Percentiles rank a stretch among this genome's conserved stretches.
These are phyloP conservation scores for Acromyrmex charruanus DNA, from an alignment of 1,140 invertebrate species.

Conservation along the genomic window DNA sequence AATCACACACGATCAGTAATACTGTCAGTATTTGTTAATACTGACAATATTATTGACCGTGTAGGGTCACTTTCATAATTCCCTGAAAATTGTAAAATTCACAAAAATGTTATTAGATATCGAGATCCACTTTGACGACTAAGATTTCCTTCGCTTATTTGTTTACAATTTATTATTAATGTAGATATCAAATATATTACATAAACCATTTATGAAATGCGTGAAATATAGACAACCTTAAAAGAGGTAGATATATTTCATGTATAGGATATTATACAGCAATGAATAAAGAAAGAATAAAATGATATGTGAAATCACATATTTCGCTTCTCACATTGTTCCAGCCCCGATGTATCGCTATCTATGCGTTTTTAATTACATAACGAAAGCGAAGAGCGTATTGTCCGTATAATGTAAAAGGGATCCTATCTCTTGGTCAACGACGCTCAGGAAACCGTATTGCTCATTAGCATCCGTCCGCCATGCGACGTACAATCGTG, in stretches of 20 bases:
- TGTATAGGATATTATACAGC: background rate
- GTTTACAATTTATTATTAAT: too few species aligned
- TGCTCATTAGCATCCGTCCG: conserved; percentile 54
- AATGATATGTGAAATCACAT: background rate
- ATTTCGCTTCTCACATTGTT: background rate
- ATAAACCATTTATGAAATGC: background rate
- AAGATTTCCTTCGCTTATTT: too few species aligned
- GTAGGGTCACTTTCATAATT: too few species aligned
- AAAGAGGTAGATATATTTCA: background rate
- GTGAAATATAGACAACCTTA: background rate
- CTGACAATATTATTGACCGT: too few species aligned
- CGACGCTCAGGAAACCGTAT: conserved; percentile 44
- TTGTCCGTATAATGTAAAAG: background rate
- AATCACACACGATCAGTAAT: too few species aligned
- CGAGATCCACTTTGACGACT: too few species aligned
- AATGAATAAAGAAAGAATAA: background rate
- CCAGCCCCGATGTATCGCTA: background rate
- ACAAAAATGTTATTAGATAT: too few species aligned
- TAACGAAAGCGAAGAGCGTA: conserved; percentile 24
- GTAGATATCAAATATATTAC: too few species aligned
- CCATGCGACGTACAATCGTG: conserved; percentile 16
- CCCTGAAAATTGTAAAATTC: too few species aligned
- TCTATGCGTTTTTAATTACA: conserved; percentile 30
- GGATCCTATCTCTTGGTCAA: conserved; percentile 32
- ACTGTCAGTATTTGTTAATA: too few species aligned